A percentile compares a stretch with the other conserved stretches of the same genome.
phyloP scores from a whole-genome alignment of 2,888 invertebrate genomes.

The Paralinhomoeus sp. region DNA sequence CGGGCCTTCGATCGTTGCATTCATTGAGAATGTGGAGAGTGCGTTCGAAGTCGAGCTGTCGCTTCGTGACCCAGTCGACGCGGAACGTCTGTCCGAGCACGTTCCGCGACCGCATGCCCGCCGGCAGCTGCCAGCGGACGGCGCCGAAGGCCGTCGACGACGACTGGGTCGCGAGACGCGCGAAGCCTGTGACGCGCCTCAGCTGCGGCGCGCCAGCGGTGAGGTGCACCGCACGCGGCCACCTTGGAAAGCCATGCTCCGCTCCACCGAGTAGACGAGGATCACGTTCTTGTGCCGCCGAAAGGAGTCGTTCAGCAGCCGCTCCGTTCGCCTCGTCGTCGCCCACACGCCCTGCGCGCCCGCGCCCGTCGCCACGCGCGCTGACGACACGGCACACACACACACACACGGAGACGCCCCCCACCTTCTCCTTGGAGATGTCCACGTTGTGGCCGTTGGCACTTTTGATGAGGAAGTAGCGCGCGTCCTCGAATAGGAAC shows the following conservation, averaged over 20 bases:
- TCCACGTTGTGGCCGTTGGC: constrained; percentile 91
- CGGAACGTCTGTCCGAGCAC: constrained; percentile 73
- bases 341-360: constrained; percentile 62
- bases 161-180: constrained; percentile 63
- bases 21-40: constrained; percentile 80
- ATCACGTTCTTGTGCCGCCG: constrained; percentile 61
- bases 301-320: constrained; percentile 77
- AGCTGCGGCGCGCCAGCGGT: too few relatives aligned
- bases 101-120: constrained; percentile 74
- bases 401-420: not conserved
- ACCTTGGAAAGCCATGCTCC: constrained; percentile 60
- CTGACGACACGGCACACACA: not conserved
- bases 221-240: too few relatives aligned
- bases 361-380: not conserved
- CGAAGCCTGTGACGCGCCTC: constrained; percentile 57
- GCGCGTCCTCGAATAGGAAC: constrained; percentile 75
- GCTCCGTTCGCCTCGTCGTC: constrained; percentile 84
- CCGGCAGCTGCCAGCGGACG: constrained; percentile 76
- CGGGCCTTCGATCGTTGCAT: constrained; percentile 94
- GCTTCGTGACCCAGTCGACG: constrained; percentile 82
- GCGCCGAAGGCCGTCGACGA: constrained; percentile 67
- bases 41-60: constrained; percentile 70
- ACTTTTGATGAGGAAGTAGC: constrained; percentile 85
- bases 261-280: constrained; percentile 85
- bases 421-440: constrained; percentile 57